Percentiles rank a stretch among this genome's conserved stretches.
Conservation (phyloP, 2,113 vertebrate species). For the Oostethus manadensis region DNA sequence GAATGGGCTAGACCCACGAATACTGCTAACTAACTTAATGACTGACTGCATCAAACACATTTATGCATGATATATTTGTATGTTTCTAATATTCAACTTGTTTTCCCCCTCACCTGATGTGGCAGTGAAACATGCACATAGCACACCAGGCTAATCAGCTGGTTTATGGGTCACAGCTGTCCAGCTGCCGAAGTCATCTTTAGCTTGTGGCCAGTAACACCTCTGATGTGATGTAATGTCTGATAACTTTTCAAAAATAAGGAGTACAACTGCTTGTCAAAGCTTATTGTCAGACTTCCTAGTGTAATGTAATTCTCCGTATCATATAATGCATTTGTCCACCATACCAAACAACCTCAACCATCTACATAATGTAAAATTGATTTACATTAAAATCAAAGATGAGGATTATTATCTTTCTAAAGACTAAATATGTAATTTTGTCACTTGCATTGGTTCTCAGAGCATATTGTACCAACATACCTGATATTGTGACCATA, state of each 20-base stretch:
- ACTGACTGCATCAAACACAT: no score
- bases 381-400: no score
- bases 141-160: constrained; percentile 49
- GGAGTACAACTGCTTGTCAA: constrained; percentile 27
- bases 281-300: constrained; percentile 3
- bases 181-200: constrained; percentile 53
- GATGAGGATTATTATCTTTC: no score
- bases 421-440: neutral
- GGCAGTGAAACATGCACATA: constrained; percentile 3
- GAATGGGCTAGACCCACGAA: no score
- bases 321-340: no score
- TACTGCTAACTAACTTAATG: no score
- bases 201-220: constrained; percentile 45
- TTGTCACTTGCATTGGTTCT: neutral
- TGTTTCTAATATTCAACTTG: no score
- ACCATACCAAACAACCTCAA: no score
- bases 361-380: no score
- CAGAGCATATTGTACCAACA: neutral
- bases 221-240: constrained; percentile 50
- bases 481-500: neutral
- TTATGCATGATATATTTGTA: no score
- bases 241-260: constrained; percentile 40
- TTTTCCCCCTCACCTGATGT: neutral
- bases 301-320: no score
- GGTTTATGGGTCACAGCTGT: constrained; percentile 49